These are phyloP conservation scores for Sebastes paucispinis DNA, from an alignment of 2,797 vertebrate species.

Conservation along the genomic window DNA sequence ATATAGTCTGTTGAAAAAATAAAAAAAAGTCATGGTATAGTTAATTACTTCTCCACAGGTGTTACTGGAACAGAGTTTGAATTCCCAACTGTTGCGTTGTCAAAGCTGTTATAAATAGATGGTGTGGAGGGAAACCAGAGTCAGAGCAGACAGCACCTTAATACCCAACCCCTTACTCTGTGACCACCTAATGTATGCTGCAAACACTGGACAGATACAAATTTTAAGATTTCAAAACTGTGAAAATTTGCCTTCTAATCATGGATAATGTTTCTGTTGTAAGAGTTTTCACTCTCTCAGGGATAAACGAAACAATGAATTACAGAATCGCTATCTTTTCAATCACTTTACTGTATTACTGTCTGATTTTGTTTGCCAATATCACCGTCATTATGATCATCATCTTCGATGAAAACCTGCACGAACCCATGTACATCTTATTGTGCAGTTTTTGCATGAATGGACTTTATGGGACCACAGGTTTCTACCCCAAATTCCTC, in stretches of 20 bases:
- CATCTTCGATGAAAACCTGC: constrained; percentile 44
- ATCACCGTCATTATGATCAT: constrained; percentile 40
- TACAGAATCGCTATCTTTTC: constrained; percentile 32
- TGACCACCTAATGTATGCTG: not conserved
- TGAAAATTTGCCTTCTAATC: not conserved
- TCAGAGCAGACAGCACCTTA: not conserved
- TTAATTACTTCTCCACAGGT: not conserved
- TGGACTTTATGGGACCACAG: constrained; percentile 49
- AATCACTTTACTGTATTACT: constrained; percentile 38
- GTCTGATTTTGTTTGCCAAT: constrained; percentile 49
- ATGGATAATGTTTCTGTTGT: constrained; percentile 39
- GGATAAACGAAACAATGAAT: constrained; percentile 32
- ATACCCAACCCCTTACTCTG: not conserved
- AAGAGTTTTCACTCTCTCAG: constrained; percentile 51
- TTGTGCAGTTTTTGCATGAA: constrained; percentile 56
- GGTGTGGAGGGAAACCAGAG: not conserved
- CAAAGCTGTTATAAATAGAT: not conserved
- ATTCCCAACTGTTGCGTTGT: not conserved
- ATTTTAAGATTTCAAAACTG: not conserved
- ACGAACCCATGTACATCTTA: constrained; percentile 70
- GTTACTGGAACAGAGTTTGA: not conserved
- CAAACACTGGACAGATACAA: not conserved
- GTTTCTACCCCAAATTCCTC: constrained; percentile 66
- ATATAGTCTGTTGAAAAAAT: too few relatives aligned
- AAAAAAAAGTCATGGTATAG: too few relatives aligned